Percentiles rank a stretch among this genome's conserved stretches.
phyloP scores from a whole-genome alignment of 2,797 vertebrate species.

The Sebastes taczanowskii region DNA sequence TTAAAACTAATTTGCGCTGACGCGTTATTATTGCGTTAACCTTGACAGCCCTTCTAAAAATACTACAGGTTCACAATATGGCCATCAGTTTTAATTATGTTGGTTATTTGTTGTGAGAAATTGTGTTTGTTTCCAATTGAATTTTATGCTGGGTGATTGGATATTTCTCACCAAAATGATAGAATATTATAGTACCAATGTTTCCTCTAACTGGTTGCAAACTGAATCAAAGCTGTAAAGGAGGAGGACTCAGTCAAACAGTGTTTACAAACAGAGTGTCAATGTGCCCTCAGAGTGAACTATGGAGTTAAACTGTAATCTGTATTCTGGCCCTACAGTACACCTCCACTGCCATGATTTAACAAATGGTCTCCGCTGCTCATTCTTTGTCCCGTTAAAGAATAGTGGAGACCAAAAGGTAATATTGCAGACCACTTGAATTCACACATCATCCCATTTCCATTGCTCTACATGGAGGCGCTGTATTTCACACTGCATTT shows the following conservation, averaged over 20 bases:
- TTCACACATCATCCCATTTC: conserved; percentile 50
- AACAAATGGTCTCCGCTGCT: conserved; percentile 35
- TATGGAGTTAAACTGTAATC: conserved; percentile 11
- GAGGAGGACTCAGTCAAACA: neutral
- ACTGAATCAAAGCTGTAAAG: neutral
- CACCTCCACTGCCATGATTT: conserved; percentile 12
- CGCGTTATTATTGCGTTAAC: too few species aligned
- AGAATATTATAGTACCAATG: too few species aligned
- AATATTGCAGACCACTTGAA: conserved; percentile 29
- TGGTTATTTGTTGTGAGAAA: neutral
- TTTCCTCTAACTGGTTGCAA: neutral
- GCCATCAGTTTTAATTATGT: neutral
- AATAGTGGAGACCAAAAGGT: neutral
- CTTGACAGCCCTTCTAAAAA: too few species aligned
- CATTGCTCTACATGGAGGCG: conserved; percentile 26
- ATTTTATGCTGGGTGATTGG: neutral
- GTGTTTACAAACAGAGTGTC: neutral
- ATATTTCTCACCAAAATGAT: neutral
- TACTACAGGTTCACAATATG: neutral
- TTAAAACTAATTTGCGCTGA: too few species aligned
- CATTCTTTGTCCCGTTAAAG: conserved; percentile 33
- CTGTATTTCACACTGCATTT: conserved; percentile 62
- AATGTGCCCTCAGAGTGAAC: conserved; percentile 34
- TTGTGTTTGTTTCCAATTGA: neutral
- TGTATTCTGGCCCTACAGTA: conserved; percentile 22